A percentile compares a stretch with the other conserved stretches of the same genome.
Conservation (phyloP, 1,140 invertebrate species). For the Lordiphosa collinella region DNA sequence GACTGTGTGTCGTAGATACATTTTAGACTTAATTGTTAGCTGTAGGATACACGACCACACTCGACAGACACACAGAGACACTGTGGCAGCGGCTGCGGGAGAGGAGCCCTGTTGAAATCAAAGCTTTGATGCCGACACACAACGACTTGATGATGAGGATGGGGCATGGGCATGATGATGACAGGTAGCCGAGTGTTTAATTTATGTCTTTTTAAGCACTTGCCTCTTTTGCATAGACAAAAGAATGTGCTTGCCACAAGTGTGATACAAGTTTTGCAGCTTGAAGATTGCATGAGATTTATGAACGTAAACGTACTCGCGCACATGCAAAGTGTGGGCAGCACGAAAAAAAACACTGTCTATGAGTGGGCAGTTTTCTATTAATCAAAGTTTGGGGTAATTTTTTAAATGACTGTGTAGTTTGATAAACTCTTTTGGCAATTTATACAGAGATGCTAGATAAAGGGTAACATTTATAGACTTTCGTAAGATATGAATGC, state of each 20-base stretch:
- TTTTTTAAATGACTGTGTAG: no score
- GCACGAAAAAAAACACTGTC: no score
- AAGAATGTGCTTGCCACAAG: slow-evolving; percentile 6
- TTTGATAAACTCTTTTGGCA: no score
- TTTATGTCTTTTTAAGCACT: slow-evolving; percentile 78
- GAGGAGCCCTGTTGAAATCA: slow-evolving; percentile 68
- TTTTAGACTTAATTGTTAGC: slow-evolving; percentile 73
- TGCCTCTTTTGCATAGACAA: slow-evolving; percentile 42
- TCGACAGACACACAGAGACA: slow-evolving; percentile 41
- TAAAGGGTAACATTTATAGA: no score
- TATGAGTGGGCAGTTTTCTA: no score
- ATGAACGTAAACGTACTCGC: no score
- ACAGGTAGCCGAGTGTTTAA: slow-evolving; percentile 75
- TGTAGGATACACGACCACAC: slow-evolving; percentile 67
- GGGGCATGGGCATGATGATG: slow-evolving; percentile 52
- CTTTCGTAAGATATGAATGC: no score
- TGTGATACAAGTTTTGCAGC: not conserved
- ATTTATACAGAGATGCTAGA: no score
- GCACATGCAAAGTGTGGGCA: no score
- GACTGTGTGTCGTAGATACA: slow-evolving; percentile 30
- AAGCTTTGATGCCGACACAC: slow-evolving; percentile 73
- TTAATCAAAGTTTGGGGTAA: no score
- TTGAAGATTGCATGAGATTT: not conserved
- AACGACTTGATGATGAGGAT: slow-evolving; percentile 14
- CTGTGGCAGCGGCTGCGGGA: not conserved